A percentile compares a stretch with the other conserved stretches of the same genome.
Evolutionary conservation across 2,888 invertebrate species (phyloP).

Genomic region (Isoperla grammatica): DNA sequence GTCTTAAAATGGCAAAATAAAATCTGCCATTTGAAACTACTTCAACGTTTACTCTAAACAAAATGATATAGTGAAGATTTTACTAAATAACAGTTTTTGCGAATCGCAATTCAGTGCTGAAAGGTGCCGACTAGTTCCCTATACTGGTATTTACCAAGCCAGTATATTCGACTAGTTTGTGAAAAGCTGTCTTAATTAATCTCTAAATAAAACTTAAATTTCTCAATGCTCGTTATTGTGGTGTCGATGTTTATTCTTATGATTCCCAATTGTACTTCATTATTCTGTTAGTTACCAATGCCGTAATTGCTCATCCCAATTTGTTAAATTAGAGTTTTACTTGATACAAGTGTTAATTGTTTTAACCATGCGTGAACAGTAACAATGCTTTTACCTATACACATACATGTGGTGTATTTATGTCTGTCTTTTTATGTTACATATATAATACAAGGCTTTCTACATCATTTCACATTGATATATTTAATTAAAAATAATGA

Average conservation of each 20-base stretch:
- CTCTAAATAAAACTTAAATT: background rate
- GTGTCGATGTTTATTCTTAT: conserved; percentile 8
- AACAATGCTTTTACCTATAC: too few relatives aligned
- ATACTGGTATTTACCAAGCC: too few relatives aligned
- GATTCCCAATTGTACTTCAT: background rate
- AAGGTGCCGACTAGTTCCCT: too few relatives aligned
- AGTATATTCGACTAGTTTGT: background rate
- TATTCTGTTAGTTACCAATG: background rate
- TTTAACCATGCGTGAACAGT: too few relatives aligned
- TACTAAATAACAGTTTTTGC: too few relatives aligned
- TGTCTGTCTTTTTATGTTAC: conserved; percentile 2
- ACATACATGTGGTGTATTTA: background rate
- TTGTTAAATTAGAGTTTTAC: background rate
- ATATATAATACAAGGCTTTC: too few relatives aligned
- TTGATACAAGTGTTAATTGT: too few relatives aligned
- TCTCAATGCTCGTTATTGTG: background rate
- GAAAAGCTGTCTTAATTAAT: conserved; percentile 12
- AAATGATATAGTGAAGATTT: too few relatives aligned
- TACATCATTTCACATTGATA: background rate
- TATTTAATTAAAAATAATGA: background rate
- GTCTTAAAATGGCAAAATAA: too few relatives aligned
- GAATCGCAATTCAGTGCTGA: too few relatives aligned
- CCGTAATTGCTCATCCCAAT: background rate
- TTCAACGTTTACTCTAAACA: too few relatives aligned
- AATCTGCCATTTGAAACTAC: too few relatives aligned